phyloP scores from a whole-genome alignment of 2,797 vertebrate genomes.

The Falco rusticolus region DNA sequence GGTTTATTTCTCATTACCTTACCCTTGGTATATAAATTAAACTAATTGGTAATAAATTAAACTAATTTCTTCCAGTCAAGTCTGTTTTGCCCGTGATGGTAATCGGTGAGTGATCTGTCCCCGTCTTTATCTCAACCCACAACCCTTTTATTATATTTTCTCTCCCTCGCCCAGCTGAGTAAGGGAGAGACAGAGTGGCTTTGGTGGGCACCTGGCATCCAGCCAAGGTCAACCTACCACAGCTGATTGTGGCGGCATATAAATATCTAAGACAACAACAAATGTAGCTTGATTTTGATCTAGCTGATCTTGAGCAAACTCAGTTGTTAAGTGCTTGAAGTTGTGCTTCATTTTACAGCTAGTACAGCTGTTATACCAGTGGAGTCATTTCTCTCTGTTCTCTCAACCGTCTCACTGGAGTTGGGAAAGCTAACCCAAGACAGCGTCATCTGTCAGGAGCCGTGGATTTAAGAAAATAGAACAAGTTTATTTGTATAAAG shows the following conservation, averaged over 20 bases:
- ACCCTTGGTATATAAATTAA: too few relatives aligned
- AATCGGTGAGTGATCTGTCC: not conserved
- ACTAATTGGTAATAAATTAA: not conserved
- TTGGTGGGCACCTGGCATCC: not conserved
- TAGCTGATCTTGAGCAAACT: not conserved
- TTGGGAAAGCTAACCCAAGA: not conserved
- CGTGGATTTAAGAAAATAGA: not conserved
- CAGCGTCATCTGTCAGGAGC: not conserved
- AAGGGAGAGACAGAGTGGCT: not conserved
- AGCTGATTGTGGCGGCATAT: not conserved
- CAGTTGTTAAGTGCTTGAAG: not conserved
- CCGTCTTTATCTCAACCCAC: not conserved
- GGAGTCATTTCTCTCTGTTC: not conserved
- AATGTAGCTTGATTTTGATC: not conserved
- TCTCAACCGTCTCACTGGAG: slow-evolving; percentile 1
- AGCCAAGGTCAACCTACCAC: not conserved
- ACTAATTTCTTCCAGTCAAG: not conserved
- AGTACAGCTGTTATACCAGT: not conserved
- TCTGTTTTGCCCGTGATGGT: not conserved
- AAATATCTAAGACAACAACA: not conserved
- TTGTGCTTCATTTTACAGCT: not conserved
- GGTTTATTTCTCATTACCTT: not conserved
- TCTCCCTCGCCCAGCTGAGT: not conserved
- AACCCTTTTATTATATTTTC: not conserved
- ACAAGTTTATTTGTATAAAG: not conserved